Evolutionary conservation across 2,888 invertebrate species (phyloP).

Genomic region (Nycteola revayana): DNA sequence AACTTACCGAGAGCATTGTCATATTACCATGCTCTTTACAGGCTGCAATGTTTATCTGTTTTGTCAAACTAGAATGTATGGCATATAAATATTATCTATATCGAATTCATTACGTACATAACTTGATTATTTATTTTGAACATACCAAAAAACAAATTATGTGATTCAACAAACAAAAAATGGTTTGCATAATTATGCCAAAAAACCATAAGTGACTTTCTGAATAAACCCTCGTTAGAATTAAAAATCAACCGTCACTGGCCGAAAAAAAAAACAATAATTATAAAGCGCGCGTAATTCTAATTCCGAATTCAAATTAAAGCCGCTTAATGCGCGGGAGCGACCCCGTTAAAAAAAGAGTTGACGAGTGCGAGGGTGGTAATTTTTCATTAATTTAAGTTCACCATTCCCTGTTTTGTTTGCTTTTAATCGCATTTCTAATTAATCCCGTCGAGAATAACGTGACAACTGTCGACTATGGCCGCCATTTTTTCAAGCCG

Average conservation of each 20-base stretch:
- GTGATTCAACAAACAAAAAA: conserved; percentile 29
- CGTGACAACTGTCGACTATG: conserved; percentile 82
- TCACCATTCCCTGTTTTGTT: conserved; percentile 83
- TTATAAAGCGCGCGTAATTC: conserved; percentile 82
- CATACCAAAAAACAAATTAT: no score
- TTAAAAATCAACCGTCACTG: conserved; percentile 74
- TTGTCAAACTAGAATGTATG: no score
- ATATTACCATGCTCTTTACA: no score
- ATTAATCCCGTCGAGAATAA: conserved; percentile 83
- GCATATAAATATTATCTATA: no score
- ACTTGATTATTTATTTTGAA: no score
- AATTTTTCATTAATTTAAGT: conserved; percentile 83
- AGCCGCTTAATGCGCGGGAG: conserved; percentile 82
- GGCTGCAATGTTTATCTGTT: no score
- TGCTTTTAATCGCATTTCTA: conserved; percentile 83
- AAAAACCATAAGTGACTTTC: conserved; percentile 43
- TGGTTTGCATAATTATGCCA: conserved; percentile 32
- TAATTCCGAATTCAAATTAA: conserved; percentile 83
- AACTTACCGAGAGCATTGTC: no score
- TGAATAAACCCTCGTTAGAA: conserved; percentile 64
- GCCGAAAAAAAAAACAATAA: conserved; percentile 76
- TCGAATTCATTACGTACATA: no score
- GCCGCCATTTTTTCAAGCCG: conserved; percentile 74
- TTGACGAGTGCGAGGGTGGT: conserved; percentile 82
- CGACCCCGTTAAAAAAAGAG: conserved; percentile 80